Evolutionary conservation across 2,797 vertebrate species (phyloP), one percentile per base, ranked within the genome.

Genomic region (Muraenolepis orangiensis): DNA sequence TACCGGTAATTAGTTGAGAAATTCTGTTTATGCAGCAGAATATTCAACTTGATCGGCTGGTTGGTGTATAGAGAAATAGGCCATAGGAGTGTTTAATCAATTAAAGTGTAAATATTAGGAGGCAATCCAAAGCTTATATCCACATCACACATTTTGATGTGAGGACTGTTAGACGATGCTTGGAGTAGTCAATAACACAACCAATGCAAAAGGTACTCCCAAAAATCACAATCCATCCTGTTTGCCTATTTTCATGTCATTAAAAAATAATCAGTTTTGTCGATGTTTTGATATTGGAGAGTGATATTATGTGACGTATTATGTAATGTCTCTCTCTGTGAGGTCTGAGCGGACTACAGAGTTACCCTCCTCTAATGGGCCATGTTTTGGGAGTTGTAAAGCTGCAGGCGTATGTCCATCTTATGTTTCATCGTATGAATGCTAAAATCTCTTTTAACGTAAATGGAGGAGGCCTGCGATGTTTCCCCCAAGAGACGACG

Each of bases 291-390:
- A 90, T 23, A 23, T 18, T 20, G 42, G 42, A 20, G 18, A 5
- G 42, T 51, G 42, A 51, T 1, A 6, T 57, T 57, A 74, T 80
- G 85, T 87, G 88, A 80, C 84, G 85, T 70, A 34, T 69, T 34
- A 87, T 87, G 88, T 79, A 81, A 78, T 83, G 79, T 71, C 80
- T 81, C 86, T 87, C 81, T 85, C 75, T 79, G 84, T 92, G 91
- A 92, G 86, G 90, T 82, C 90, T 90, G 89, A 81, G 82, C 86
- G 91, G 91, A 92, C 87, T 90, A 90, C 64, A 76, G 82, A 79
- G 72, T 91, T 85, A 82, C 66, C 82, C 81, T 74, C 90, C 86
- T 88, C 86, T 88, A 90, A 91, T 88, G 89, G 90, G 74, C 81
- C 26, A 69, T 73, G 83, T 86, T 85, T 87, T 74, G 51, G 31